Conservation (phyloP, 2,113 vertebrate species). For the Terrapene triunguis region DNA sequence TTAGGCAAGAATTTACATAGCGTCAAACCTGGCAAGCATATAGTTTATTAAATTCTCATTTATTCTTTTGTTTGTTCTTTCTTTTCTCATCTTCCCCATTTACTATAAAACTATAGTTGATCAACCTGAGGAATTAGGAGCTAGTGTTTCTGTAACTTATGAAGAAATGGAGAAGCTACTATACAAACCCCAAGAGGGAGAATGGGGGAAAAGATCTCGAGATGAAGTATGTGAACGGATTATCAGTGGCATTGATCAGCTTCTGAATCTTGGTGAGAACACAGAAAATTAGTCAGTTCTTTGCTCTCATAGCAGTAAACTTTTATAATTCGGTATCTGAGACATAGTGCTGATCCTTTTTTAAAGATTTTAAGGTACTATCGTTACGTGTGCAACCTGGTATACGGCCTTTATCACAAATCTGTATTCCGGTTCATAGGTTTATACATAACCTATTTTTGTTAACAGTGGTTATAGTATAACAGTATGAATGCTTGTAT, state of each 20-base stretch:
- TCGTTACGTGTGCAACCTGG: rapidly evolving
- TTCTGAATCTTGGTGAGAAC: constrained; percentile 89
- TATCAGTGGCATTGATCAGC: constrained; percentile 89
- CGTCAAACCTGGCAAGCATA: background rate
- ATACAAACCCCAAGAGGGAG: constrained; percentile 90
- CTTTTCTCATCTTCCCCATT: background rate
- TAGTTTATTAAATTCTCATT: background rate
- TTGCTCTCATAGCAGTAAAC: background rate
- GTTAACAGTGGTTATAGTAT: background rate
- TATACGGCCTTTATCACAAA: background rate
- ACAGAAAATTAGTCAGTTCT: background rate
- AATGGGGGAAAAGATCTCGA: constrained; percentile 90
- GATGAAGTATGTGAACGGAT: constrained; percentile 92
- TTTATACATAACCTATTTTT: background rate
- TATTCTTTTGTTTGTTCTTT: background rate
- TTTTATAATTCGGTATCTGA: background rate
- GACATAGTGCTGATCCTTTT: background rate
- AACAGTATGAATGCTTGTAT: background rate
- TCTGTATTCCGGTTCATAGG: background rate
- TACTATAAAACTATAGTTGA: constrained; percentile 75
- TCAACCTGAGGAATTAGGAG: constrained; percentile 89
- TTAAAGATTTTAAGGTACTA: background rate
- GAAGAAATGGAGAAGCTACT: constrained; percentile 93
- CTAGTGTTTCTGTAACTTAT: constrained; percentile 89
- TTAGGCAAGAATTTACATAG: background rate